Conservation (phyloP, 2,888 invertebrate genomes). For the Troides aeacus region DNA sequence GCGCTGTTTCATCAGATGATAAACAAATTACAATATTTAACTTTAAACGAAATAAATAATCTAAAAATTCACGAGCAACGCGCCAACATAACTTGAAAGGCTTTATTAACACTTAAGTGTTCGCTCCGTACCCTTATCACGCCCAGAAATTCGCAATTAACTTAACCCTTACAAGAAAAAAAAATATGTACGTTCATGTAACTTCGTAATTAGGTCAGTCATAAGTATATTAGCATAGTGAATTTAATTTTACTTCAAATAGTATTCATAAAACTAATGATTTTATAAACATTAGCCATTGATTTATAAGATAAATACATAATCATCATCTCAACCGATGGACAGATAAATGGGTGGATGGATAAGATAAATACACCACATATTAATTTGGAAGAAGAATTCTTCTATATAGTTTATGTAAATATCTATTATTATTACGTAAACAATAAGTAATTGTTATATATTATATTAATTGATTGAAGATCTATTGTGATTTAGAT, state of each 20-base stretch:
- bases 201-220: neutral
- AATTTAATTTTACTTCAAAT: neutral
- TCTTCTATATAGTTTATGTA: too few species aligned
- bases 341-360: too few species aligned
- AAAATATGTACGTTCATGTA: constrained; percentile 2
- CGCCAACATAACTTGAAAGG: neutral
- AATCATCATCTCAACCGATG: too few species aligned
- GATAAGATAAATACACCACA: too few species aligned
- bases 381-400: too few species aligned
- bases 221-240: neutral
- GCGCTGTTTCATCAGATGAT: neutral
- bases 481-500: too few species aligned
- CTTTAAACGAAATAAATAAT: neutral
- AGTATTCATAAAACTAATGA: neutral
- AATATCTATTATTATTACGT: too few species aligned
- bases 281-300: too few species aligned
- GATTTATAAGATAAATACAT: too few species aligned
- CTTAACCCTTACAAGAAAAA: constrained; percentile 3
- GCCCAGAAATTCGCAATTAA: constrained; percentile 3
- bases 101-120: constrained; percentile 5
- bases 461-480: too few species aligned
- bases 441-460: too few species aligned
- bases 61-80: neutral
- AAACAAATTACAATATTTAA: neutral
- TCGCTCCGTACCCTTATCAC: neutral